A percentile compares a stretch with the other conserved stretches of the same genome.
These are phyloP conservation scores for Clamator glandarius DNA, from an alignment of 2,797 vertebrate species.

Conservation along the genomic window DNA sequence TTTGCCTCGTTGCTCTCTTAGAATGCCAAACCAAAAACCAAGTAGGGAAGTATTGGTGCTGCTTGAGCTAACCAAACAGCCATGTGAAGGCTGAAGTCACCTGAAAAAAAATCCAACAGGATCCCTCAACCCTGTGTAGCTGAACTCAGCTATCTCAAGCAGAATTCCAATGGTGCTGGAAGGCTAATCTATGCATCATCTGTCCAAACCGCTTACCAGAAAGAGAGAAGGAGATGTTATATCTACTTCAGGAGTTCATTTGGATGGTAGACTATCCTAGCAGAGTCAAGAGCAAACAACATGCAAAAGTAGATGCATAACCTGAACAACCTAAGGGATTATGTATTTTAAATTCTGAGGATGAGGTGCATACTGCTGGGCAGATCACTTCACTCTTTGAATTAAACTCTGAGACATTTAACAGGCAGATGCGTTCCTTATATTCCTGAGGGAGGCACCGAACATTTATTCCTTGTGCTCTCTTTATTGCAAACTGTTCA, in stretches of 20 bases:
- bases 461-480: background rate
- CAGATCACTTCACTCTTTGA: background rate
- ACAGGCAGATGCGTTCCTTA: conserved; percentile 9
- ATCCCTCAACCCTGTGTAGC: background rate
- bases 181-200: background rate
- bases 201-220: background rate
- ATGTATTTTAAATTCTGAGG: background rate
- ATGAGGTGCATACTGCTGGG: background rate
- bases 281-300: background rate
- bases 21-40: background rate
- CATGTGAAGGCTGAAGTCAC: background rate
- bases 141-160: background rate
- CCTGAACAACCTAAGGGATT: background rate
- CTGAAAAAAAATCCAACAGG: background rate
- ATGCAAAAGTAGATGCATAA: background rate
- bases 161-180: background rate
- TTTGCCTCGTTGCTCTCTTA: background rate
- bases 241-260: background rate
- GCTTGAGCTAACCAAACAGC: background rate
- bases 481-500: background rate
- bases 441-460: background rate
- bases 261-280: background rate
- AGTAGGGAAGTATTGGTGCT: background rate
- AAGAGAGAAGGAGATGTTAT: background rate
- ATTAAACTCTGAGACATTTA: conserved; percentile 8